phyloP scores from a whole-genome alignment of 2,797 vertebrate genomes.

The Botia kubotai region DNA sequence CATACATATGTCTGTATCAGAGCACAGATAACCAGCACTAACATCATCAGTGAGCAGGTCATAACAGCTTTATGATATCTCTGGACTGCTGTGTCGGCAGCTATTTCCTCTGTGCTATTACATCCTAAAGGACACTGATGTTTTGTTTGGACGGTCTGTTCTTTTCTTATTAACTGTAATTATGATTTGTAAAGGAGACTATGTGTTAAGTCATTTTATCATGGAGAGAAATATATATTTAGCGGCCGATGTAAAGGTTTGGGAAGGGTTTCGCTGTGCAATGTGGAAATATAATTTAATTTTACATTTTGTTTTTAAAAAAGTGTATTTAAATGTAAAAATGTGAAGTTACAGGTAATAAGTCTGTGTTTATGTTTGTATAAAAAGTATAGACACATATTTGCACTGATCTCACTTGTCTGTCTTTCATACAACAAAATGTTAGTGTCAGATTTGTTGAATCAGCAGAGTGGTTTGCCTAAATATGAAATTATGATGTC shows the following conservation, averaged over 20 bases:
- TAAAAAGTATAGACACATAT: background rate
- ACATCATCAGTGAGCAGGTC: slow-evolving; percentile 1
- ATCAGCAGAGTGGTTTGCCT: background rate
- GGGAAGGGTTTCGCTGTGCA: too few species aligned
- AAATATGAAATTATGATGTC: background rate
- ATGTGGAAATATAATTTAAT: background rate
- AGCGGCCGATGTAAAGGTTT: background rate
- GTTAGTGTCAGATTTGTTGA: background rate
- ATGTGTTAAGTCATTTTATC: background rate
- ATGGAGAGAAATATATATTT: background rate
- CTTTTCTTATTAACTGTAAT: slow-evolving; percentile 1
- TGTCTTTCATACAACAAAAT: background rate
- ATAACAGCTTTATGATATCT: background rate
- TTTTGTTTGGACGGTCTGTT: slow-evolving; percentile 2
- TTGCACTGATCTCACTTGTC: background rate
- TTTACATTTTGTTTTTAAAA: too few species aligned
- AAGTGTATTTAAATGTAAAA: background rate
- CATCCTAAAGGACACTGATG: background rate
- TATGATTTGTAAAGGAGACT: background rate
- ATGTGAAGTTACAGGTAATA: background rate
- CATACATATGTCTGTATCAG: slow-evolving; percentile 84
- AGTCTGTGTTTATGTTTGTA: slow-evolving; percentile 13
- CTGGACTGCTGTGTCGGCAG: background rate
- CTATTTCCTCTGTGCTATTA: background rate
- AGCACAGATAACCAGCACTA: slow-evolving; percentile 49